A percentile compares a stretch with the other conserved stretches of the same genome.
phyloP scores from a whole-genome alignment of 2,888 invertebrate species.

The Catocala fraxini region DNA sequence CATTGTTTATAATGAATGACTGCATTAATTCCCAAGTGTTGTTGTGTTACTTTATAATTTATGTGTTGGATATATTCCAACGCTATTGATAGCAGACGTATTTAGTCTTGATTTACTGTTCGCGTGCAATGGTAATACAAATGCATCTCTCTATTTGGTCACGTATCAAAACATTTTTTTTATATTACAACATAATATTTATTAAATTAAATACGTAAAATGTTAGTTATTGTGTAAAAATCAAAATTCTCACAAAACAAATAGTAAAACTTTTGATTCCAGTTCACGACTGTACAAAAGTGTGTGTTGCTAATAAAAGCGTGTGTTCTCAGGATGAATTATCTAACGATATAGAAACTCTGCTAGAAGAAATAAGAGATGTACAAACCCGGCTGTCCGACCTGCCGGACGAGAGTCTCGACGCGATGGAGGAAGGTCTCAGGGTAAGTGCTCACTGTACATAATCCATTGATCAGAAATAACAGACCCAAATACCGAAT shows the following conservation, averaged over 20 bases:
- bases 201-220: too few species aligned
- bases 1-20: conserved; percentile 24
- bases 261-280: conserved; percentile 48
- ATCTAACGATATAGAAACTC: conserved; percentile 90
- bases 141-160: conserved; percentile 20
- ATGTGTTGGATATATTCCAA: conserved; percentile 59
- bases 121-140: conserved; percentile 42
- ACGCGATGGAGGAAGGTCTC: conserved; percentile 91
- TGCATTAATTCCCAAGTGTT: conserved; percentile 21
- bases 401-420: conserved; percentile 91
- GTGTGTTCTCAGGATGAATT: conserved; percentile 89
- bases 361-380: conserved; percentile 90
- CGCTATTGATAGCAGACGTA: conserved; percentile 45
- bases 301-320: conserved; percentile 72
- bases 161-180: too few species aligned
- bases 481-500: conserved; percentile 50
- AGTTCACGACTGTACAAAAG: conserved; percentile 48
- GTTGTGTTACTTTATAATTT: conserved; percentile 43
- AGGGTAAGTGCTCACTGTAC: conserved; percentile 88
- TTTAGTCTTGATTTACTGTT: conserved; percentile 60
- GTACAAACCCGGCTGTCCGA: conserved; percentile 90
- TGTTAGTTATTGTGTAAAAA: background rate
- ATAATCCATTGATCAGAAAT: conserved; percentile 56
- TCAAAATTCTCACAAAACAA: background rate
- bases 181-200: too few species aligned